Base-by-base conservation (phyloP, 2,888 invertebrate genomes). In the Loripinus fragilis region DNA sequence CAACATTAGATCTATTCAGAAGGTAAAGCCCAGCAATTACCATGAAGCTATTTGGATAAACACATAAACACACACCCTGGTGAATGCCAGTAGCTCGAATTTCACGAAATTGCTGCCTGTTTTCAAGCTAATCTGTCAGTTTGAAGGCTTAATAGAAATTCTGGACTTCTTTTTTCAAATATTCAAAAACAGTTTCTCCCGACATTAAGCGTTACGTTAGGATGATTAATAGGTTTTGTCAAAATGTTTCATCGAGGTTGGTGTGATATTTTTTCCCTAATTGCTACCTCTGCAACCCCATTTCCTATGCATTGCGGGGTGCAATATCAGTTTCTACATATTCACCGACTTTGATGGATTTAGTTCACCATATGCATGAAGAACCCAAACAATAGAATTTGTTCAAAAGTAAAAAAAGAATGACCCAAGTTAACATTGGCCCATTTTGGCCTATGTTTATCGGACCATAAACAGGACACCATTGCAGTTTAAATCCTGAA, bases 201-300 rank as follows among this genome's bases (percentile, higher is more conserved):
- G 60, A 60, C 60, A 60, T 33, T 33, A 17, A 33, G 33, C 60
- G 33, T 60, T 60, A 60, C 60, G 60, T 60, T 60, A 33, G n/a
- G 33, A 33, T 60, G 33, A 60, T 60, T 60, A 60, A 60, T 60
- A 60, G 60, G 30, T 60, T 60, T 60, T 60, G 60, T 60, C 60
- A 60, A 60, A 60, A 60, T 20, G 60, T 60, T 60, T 60, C 60
- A 28, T 60, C 60, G 60, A 30, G 33, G 33, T 5, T 23, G n/a
- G 60, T 60, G 60, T 60, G 60, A 3, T 30, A 60, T 60, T 60
- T 60, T 55, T 60, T 60, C 30, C 33, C 33, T 60, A 60, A 60
- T 60, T 60, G 33, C 60, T 60, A 60, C 60, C 33, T 60, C 12
- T 20, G 33, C 7, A 60, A 60, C 30, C 2, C 30, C 20, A 60